phyloP scores from a whole-genome alignment of 1,140 invertebrate species.

The Charaxes varanes region DNA sequence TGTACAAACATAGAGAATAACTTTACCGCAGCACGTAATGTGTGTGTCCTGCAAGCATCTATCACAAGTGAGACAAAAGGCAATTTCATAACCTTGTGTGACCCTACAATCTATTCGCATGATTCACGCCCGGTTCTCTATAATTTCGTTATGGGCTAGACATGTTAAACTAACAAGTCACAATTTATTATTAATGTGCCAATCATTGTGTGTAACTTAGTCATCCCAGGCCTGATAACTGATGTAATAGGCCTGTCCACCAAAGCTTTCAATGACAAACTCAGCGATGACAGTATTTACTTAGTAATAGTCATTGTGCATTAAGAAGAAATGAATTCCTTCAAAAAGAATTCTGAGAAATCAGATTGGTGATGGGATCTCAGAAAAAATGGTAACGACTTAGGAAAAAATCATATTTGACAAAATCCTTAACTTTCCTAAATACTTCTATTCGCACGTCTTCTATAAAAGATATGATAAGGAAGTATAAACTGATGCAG shows the following conservation, averaged over 20 bases:
- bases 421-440: too few species aligned
- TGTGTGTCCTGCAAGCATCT: slow-evolving; percentile 6
- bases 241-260: background rate
- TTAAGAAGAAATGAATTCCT: too few species aligned
- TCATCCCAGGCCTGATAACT: background rate
- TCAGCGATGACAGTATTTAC: too few species aligned
- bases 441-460: too few species aligned
- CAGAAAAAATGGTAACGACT: too few species aligned
- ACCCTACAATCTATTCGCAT: slow-evolving; percentile 26
- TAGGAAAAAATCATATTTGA: too few species aligned
- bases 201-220: slow-evolving; percentile 9
- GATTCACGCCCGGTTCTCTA: slow-evolving; percentile 22
- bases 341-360: too few species aligned
- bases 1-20: background rate
- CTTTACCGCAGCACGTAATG: background rate
- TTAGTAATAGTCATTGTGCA: too few species aligned
- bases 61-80: slow-evolving; percentile 25
- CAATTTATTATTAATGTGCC: slow-evolving; percentile 23
- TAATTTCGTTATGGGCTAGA: slow-evolving; percentile 16
- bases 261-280: too few species aligned
- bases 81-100: slow-evolving; percentile 28
- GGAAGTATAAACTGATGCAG: too few species aligned
- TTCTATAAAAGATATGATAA: too few species aligned
- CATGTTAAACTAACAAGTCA: slow-evolving; percentile 11
- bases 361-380: too few species aligned